These are phyloP conservation scores for Talpa occidentalis DNA, from an alignment of 2,113 vertebrate genomes.

Conservation along the genomic window DNA sequence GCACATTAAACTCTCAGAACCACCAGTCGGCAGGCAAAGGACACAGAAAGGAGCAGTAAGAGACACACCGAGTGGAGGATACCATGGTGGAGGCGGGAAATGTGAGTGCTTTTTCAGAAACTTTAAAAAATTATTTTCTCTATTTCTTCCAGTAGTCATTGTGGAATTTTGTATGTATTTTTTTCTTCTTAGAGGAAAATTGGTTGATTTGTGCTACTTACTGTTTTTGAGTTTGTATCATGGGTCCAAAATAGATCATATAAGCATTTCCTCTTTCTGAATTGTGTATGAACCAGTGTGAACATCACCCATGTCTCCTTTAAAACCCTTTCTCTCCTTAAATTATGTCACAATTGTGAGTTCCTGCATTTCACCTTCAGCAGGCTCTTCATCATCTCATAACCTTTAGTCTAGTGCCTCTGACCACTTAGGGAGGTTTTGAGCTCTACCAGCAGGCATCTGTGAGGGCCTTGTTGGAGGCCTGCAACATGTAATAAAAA, in stretches of 20 bases:
- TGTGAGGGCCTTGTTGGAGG: not conserved
- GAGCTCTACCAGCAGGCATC: not conserved
- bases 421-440: not conserved
- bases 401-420: not conserved
- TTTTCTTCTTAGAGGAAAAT: not conserved
- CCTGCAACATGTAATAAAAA: not conserved
- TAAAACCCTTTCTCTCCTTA: not conserved
- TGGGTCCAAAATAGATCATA: not conserved
- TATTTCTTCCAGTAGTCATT: not conserved
- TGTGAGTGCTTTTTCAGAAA: not conserved
- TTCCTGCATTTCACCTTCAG: not conserved
- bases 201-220: not conserved
- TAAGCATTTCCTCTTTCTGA: not conserved
- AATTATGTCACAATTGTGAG: not conserved
- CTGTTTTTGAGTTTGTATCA: not conserved
- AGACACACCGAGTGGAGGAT: not conserved
- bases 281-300: not conserved
- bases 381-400: not conserved
- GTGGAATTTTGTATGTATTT: not conserved
- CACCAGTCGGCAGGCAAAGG: not conserved
- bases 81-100: not conserved
- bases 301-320: not conserved
- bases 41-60: not conserved
- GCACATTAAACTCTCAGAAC: not conserved
- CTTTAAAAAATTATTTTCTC: not conserved